Percentiles rank a stretch among this genome's conserved stretches.
phyloP scores from a whole-genome alignment of 2,113 vertebrate genomes.

The Hippoglossus stenolepis region DNA sequence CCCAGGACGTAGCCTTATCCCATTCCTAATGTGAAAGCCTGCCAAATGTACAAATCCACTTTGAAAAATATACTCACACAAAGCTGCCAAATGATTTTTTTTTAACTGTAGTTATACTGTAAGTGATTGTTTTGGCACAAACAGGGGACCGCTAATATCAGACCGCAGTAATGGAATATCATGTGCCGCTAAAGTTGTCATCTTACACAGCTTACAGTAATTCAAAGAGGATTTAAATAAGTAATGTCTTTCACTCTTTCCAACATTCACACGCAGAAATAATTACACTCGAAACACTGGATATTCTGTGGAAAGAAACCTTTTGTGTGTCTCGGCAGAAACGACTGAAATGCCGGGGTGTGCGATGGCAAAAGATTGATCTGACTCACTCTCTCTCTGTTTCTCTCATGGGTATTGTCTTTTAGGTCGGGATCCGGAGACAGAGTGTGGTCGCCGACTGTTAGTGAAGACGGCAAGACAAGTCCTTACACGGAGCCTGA shows the following conservation, averaged over 20 bases:
- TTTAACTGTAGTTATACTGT: background rate
- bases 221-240: slow-evolving; percentile 17
- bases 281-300: background rate
- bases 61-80: background rate
- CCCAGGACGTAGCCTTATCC: slow-evolving; percentile 9
- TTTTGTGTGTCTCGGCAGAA: too few relatives aligned
- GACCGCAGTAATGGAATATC: slow-evolving; percentile 20
- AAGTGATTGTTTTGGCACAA: slow-evolving; percentile 21
- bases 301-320: slow-evolving; percentile 2
- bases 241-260: slow-evolving; percentile 23
- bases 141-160: slow-evolving; percentile 5
- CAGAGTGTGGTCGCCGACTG: slow-evolving; percentile 85
- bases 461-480: slow-evolving; percentile 89
- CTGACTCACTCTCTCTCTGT: slow-evolving; percentile 20
- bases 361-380: slow-evolving; percentile 27
- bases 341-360: background rate
- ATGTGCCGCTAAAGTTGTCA: slow-evolving; percentile 5
- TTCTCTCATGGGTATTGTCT: slow-evolving; percentile 56
- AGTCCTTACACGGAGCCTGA: slow-evolving; percentile 88
- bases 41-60: slow-evolving; percentile 34
- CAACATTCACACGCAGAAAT: background rate
- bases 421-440: slow-evolving; percentile 89
- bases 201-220: slow-evolving; percentile 21
- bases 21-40: slow-evolving; percentile 34
- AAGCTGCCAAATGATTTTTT: background rate